Conservation (phyloP, 2,113 vertebrate genomes). For the Dasyornis broadbenti region DNA sequence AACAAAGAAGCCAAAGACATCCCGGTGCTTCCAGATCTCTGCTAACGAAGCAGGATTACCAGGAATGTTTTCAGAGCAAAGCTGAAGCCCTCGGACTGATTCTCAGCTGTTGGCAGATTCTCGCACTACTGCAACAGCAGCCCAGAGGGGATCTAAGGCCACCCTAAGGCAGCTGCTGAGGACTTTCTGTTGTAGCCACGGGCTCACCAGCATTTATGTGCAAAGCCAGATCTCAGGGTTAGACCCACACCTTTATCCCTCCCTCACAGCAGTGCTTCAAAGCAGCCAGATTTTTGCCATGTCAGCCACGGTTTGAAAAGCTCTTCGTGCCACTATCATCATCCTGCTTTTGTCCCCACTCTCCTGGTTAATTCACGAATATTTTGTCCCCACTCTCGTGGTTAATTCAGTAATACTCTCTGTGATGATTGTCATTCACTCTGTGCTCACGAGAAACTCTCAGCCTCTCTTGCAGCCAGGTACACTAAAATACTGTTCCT, state of each 20-base stretch:
- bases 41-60: slow-evolving; percentile 1
- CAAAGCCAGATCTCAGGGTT: background rate
- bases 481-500: background rate
- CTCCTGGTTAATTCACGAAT: fast-evolving
- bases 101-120: background rate
- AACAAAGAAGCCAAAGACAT: background rate
- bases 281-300: background rate
- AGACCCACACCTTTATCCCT: background rate
- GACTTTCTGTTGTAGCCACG: background rate
- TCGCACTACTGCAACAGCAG: background rate
- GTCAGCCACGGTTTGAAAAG: background rate
- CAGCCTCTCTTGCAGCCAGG: background rate
- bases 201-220: background rate
- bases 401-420: background rate
- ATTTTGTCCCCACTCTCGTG: background rate
- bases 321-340: background rate
- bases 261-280: background rate
- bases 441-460: background rate
- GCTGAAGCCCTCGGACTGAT: background rate
- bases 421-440: background rate
- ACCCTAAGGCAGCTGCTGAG: background rate
- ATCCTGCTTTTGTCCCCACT: background rate
- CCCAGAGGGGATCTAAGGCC: background rate
- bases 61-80: background rate
- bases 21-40: background rate